phyloP scores from a whole-genome alignment of 2,113 vertebrate species.

The Pleuronectes platessa region DNA sequence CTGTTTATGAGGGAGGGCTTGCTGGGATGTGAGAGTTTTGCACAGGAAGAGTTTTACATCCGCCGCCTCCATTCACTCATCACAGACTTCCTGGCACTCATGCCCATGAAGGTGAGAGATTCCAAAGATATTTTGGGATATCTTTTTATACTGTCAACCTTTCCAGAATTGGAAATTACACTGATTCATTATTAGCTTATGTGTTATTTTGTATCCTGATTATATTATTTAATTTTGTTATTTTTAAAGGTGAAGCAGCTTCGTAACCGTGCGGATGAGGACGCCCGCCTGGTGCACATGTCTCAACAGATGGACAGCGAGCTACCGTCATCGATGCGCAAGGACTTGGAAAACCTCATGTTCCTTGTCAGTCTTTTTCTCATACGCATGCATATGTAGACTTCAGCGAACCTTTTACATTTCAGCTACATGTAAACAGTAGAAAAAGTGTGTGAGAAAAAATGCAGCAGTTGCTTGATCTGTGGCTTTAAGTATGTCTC shows the following conservation, averaged over 20 bases:
- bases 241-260: constrained; percentile 92
- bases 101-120: constrained; percentile 96
- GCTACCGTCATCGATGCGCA: constrained; percentile 88
- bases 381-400: too few relatives aligned
- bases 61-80: constrained; percentile 93
- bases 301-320: constrained; percentile 96
- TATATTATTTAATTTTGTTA: neutral
- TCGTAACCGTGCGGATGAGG: constrained; percentile 96
- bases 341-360: constrained; percentile 96
- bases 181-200: neutral
- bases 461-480: neutral
- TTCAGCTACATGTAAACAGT: neutral
- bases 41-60: constrained; percentile 94
- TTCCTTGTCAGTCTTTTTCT: constrained; percentile 84
- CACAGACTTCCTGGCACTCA: constrained; percentile 95
- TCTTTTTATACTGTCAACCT: neutral
- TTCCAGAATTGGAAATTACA: neutral
- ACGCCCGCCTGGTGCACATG: constrained; percentile 96
- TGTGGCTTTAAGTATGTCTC: neutral
- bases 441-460: neutral
- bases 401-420: neutral
- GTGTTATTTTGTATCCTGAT: neutral
- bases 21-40: constrained; percentile 89
- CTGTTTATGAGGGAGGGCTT: constrained; percentile 94
- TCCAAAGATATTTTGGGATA: neutral